phyloP scores from a whole-genome alignment of 2,797 vertebrate species.

The Centroberyx gerrardi region DNA sequence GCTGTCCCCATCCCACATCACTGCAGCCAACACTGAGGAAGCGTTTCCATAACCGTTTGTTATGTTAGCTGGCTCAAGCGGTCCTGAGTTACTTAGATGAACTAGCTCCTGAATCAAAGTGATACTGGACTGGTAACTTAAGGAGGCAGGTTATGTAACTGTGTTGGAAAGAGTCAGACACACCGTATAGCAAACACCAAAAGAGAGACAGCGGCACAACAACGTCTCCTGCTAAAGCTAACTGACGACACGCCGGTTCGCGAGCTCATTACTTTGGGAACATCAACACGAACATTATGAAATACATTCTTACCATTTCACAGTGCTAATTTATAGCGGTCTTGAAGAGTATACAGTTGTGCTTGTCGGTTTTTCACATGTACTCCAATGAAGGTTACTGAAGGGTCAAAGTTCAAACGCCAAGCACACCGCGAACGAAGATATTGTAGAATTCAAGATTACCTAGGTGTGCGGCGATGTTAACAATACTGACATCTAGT shows the following conservation, averaged over 20 bases:
- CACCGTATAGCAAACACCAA: not conserved
- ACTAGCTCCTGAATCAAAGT: not conserved
- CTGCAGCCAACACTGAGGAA: not conserved
- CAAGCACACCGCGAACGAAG: not conserved
- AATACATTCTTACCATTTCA: conserved; percentile 68
- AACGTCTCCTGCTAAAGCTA: not conserved
- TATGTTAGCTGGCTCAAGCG: not conserved
- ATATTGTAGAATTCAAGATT: not conserved
- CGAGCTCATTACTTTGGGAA: not conserved
- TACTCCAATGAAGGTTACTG: conserved; percentile 71
- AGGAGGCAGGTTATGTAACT: not conserved
- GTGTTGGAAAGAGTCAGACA: not conserved
- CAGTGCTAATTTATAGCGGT: not conserved
- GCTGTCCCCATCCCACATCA: too few species aligned
- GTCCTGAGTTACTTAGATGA: too few species aligned
- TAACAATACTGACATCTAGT: conserved; percentile 33
- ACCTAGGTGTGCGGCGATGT: fast-evolving
- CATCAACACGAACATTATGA: not conserved
- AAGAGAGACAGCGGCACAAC: not conserved
- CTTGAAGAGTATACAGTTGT: too few species aligned
- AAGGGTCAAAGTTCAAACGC: conserved; percentile 73
- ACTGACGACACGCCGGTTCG: not conserved
- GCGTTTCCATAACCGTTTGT: not conserved
- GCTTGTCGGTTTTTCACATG: conserved; percentile 58
- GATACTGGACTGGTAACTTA: not conserved